Percentiles rank a stretch among this genome's conserved stretches.
Evolutionary conservation across 2,888 invertebrate species (phyloP).

Genomic region (Hesperia comma): DNA sequence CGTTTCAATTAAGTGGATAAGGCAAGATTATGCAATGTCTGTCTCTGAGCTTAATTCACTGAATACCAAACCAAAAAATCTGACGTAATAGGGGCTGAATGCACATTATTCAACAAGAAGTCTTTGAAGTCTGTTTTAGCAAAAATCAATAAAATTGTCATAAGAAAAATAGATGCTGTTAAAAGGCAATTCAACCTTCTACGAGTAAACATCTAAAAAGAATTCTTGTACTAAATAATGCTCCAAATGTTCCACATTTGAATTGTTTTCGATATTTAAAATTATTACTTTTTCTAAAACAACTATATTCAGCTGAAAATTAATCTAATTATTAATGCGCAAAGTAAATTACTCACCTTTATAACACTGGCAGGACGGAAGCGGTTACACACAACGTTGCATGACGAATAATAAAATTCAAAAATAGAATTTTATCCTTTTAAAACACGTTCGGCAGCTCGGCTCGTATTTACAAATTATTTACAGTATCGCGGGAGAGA

Average conservation of each 20-base stretch:
- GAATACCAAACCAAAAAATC: constrained; percentile 24
- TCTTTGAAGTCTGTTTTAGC: not conserved
- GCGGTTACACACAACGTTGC: constrained; percentile 33
- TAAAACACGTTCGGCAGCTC: constrained; percentile 10
- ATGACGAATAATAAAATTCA: constrained; percentile 25
- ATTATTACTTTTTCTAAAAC: not conserved
- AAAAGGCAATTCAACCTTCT: not conserved
- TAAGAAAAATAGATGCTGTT: not conserved
- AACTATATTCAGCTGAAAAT: constrained; percentile 1
- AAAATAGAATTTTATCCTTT: constrained; percentile 24
- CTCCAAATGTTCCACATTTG: not conserved
- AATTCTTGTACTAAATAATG: too few relatives aligned
- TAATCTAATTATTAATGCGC: constrained; percentile 30
- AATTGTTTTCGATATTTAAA: not conserved
- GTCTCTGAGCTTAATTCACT: constrained; percentile 21
- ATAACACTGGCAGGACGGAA: constrained; percentile 23
- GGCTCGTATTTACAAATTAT: constrained; percentile 62
- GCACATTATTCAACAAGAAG: not conserved
- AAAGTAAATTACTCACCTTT: constrained; percentile 36
- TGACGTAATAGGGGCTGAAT: constrained; percentile 22
- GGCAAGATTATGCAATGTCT: constrained; percentile 31
- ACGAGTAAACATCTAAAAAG: too few relatives aligned
- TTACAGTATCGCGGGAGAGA: constrained; percentile 63
- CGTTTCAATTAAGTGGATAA: constrained; percentile 12
- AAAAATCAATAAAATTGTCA: constrained; percentile 1